Evolutionary conservation across 2,113 vertebrate genomes (phyloP).

Genomic region (Ia io): DNA sequence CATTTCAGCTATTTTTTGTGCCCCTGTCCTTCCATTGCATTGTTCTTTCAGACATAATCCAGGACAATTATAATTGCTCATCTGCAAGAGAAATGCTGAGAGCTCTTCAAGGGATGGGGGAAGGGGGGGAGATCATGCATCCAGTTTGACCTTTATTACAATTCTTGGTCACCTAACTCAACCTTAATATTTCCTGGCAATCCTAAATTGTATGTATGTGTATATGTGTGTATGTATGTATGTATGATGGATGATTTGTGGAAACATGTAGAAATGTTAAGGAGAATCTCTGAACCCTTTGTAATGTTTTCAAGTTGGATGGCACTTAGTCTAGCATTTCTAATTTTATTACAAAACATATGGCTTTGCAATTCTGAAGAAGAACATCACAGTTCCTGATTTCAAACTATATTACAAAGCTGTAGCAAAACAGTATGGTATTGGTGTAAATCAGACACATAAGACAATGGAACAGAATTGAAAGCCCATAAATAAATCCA

Average conservation of each 20-base stretch:
- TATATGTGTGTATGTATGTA: background rate
- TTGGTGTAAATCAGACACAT: background rate
- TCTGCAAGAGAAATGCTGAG: background rate
- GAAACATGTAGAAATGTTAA: background rate
- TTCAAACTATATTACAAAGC: background rate
- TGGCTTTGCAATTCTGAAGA: background rate
- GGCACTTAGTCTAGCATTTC: background rate
- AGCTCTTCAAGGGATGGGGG: background rate
- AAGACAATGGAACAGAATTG: background rate
- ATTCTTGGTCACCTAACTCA: background rate
- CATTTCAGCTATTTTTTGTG: background rate
- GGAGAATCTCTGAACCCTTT: background rate
- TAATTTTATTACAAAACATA: slow-evolving; percentile 15
- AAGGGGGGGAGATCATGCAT: background rate
- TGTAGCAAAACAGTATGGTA: background rate
- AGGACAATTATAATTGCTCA: background rate
- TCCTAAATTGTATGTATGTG: background rate
- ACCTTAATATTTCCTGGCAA: background rate
- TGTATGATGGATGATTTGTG: background rate
- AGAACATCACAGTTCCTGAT: background rate
- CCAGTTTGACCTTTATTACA: slow-evolving; percentile 11
- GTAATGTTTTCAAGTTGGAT: background rate
- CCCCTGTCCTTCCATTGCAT: background rate
- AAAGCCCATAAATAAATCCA: slow-evolving; percentile 13
- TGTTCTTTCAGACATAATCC: background rate